Evolutionary conservation across 1,140 invertebrate species (phyloP).

Genomic region (Calliphora vicina): DNA sequence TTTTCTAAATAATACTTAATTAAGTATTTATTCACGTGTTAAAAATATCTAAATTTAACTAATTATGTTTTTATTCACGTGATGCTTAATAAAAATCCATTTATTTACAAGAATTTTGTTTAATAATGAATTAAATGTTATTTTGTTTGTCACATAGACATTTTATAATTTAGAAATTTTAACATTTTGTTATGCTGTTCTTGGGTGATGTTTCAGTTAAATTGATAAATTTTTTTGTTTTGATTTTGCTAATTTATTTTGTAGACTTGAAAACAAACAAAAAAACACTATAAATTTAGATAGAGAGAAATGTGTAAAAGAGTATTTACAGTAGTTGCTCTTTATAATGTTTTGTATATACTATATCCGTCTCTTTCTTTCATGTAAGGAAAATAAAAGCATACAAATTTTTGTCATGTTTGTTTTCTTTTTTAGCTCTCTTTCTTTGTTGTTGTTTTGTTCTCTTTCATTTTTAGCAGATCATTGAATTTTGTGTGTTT

Average conservation of each 20-base stretch:
- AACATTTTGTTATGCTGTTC: neutral
- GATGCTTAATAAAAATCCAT: no score
- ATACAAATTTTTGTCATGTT: neutral
- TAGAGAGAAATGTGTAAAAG: no score
- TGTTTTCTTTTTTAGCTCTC: neutral
- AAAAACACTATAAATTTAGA: neutral
- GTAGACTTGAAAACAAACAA: neutral
- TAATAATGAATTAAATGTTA: no score
- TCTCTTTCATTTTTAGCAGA: neutral
- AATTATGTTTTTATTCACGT: no score
- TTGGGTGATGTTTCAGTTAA: neutral
- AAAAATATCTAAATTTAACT: no score
- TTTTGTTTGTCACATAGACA: no score
- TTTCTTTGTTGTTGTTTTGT: neutral
- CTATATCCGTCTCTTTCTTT: neutral
- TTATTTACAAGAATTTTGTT: no score
- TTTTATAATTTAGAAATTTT: neutral
- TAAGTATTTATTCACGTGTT: neutral
- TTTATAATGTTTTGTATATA: neutral
- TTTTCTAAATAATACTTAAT: neutral
- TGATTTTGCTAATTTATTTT: conserved; percentile 1
- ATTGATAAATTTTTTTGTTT: neutral
- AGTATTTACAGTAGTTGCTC: no score
- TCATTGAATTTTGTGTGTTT: neutral
- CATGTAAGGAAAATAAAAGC: neutral